phyloP scores from a whole-genome alignment of 2,888 invertebrate species.

The Lysandra coridon region DNA sequence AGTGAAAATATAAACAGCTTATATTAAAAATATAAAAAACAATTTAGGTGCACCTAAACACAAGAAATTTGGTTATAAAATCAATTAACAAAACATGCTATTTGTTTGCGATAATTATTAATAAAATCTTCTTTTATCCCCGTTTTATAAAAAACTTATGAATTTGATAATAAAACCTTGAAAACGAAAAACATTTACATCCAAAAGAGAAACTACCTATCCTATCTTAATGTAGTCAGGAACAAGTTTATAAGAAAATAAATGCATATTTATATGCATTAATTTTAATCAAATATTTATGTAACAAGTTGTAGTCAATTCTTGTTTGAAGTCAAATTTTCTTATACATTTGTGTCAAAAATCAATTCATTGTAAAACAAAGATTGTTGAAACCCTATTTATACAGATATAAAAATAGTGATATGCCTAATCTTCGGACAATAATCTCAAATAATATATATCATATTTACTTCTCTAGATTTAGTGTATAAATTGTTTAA shows the following conservation, averaged over 20 bases:
- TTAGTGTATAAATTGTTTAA: conserved; percentile 26
- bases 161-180: conserved; percentile 41
- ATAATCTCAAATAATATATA: conserved; percentile 26
- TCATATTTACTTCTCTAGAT: conserved; percentile 19
- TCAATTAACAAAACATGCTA: conserved; percentile 9
- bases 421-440: conserved; percentile 30
- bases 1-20: background rate
- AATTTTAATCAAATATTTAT: background rate
- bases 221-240: conserved; percentile 55
- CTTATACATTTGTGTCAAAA: conserved; percentile 60
- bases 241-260: conserved; percentile 55
- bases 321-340: conserved; percentile 37
- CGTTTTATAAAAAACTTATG: background rate
- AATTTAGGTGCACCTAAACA: background rate
- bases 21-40: background rate
- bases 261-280: background rate
- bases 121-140: conserved; percentile 29
- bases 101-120: conserved; percentile 4
- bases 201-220: conserved; percentile 59
- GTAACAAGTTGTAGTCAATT: background rate
- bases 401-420: conserved; percentile 56
- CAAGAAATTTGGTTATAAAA: background rate
- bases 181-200: conserved; percentile 59
- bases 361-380: conserved; percentile 71
- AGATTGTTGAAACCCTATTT: conserved; percentile 71